Base-by-base conservation (phyloP, 2,113 vertebrate species). In the Odontesthes bonariensis region DNA sequence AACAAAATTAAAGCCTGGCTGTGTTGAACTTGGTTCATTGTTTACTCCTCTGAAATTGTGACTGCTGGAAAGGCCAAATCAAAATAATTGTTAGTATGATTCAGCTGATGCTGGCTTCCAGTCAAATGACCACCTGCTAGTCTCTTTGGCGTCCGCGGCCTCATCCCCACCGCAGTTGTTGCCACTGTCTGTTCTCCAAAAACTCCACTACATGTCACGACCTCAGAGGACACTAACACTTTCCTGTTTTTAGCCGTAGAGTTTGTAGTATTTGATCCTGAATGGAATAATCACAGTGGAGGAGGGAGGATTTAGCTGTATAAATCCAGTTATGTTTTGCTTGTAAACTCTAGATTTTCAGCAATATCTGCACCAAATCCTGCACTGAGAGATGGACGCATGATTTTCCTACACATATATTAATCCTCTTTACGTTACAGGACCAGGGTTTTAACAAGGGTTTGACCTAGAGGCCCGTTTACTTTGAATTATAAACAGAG, bases 361-460 rank as follows among this genome's bases (percentile, higher is more conserved):
- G 52, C n/a, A 53, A 23, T 44, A 72, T 61, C 0, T 32, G 73
- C 53, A 35, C 16, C 16, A 65, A 88, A 68, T 73, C 75, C 70
- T 69, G 54, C 42, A 54, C 4, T 33, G 44, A 22, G 75, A 59
- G 69, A 83, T 33, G 23, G 54, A 67, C 57, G 58, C 65, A 59
- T 74, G 74, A 75, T 85, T 88, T n/a, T 84, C 47, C 69, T 74
- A 72, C 75, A 67, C 73, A 12, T 17, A 64, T 61, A 69, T 64
- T 89, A 91, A 92, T 88, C 88, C 88, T 85, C 77, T 90, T 92
- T 87, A 70, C 73, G 54, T 71, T 73, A 65, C 19, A 17, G 22
- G 69, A 40, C 51, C 69, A 8, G 58, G 79, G 20, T 78, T 85
- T 57, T 77, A 63, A 81, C 60, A 31, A 20, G 53, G 49, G 22